Percentiles rank a stretch among this genome's conserved stretches.
phyloP scores from a whole-genome alignment of 2,113 vertebrate genomes.

The Sturnus vulgaris region DNA sequence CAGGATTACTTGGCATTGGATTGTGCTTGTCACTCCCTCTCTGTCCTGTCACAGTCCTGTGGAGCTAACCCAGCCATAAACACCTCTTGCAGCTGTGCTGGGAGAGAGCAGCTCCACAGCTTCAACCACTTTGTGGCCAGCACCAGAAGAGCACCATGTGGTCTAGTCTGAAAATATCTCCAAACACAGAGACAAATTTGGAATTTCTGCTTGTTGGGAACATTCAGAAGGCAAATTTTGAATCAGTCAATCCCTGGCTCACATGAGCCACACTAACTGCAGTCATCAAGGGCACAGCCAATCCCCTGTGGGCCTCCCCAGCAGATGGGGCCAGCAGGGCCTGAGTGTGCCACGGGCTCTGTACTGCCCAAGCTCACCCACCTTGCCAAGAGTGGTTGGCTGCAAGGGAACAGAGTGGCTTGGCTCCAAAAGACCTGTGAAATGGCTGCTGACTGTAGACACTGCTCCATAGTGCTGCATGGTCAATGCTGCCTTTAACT shows the following conservation, averaged over 20 bases:
- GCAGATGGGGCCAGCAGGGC: not conserved
- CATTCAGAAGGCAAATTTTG: not conserved
- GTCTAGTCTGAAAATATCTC: not conserved
- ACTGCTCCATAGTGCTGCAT: not conserved
- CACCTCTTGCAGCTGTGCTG: not conserved
- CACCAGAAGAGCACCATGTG: not conserved
- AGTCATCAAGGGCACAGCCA: not conserved
- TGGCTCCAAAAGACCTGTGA: rapidly evolving
- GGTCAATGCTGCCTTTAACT: not conserved
- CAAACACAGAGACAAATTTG: not conserved
- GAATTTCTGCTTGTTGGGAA: not conserved
- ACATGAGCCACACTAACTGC: rapidly evolving
- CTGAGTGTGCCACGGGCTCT: rapidly evolving
- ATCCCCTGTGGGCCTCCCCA: not conserved
- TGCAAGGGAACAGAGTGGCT: not conserved
- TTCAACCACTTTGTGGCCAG: not conserved
- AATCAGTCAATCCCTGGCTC: not conserved
- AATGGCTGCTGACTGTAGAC: not conserved
- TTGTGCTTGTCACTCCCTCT: rapidly evolving
- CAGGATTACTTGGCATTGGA: not conserved
- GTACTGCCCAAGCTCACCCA: not conserved
- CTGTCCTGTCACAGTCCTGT: not conserved
- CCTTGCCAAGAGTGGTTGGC: not conserved
- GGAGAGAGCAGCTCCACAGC: not conserved
- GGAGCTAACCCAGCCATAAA: not conserved